Conservation (phyloP, 2,888 invertebrate genomes). For the Pandemis heparana region DNA sequence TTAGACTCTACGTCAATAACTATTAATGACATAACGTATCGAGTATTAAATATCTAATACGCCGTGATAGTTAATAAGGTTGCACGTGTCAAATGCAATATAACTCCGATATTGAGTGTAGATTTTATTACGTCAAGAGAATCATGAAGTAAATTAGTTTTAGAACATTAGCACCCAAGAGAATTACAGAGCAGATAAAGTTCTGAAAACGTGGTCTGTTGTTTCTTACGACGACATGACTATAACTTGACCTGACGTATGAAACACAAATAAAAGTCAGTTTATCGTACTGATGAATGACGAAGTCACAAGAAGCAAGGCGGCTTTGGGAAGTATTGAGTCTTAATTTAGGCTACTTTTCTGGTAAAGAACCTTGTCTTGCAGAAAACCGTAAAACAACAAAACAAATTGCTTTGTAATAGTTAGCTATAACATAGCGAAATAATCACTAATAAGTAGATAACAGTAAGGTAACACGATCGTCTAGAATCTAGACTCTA, state of each 20-base stretch:
- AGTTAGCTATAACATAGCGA: too few relatives aligned
- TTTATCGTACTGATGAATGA: background rate
- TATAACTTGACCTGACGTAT: background rate
- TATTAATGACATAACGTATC: conserved; percentile 48
- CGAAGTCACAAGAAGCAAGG: too few relatives aligned
- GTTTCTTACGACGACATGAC: background rate
- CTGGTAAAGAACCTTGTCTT: too few relatives aligned
- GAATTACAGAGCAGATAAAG: background rate
- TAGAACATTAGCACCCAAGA: background rate
- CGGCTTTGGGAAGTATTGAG: too few relatives aligned
- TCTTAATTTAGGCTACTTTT: too few relatives aligned
- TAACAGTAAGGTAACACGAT: too few relatives aligned
- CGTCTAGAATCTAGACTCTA: too few relatives aligned
- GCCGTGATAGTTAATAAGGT: conserved; percentile 33
- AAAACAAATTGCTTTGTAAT: too few relatives aligned
- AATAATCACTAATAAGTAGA: too few relatives aligned
- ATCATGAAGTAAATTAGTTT: conserved; percentile 8
- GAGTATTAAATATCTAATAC: conserved; percentile 27
- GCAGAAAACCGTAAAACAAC: too few relatives aligned
- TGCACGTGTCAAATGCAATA: conserved; percentile 40
- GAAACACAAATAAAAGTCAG: conserved; percentile 1
- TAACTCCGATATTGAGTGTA: conserved; percentile 16
- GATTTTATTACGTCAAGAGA: conserved; percentile 18
- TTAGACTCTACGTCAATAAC: conserved; percentile 62
- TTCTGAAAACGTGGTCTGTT: background rate